Conservation (phyloP, 2,797 vertebrate genomes). For the Lophius americanus region DNA sequence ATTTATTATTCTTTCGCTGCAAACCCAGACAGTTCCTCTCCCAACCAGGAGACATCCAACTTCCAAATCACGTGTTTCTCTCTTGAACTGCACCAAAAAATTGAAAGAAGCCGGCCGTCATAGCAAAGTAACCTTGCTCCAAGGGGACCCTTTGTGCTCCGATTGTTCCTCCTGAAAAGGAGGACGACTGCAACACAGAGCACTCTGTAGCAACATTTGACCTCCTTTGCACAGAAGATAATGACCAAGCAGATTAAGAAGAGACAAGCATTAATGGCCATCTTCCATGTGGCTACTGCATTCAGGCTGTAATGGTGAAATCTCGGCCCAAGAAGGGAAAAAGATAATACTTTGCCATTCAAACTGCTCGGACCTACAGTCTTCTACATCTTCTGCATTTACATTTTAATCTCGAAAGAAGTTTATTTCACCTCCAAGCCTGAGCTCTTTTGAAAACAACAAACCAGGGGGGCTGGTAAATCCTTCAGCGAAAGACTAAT, state of each 20-base stretch:
- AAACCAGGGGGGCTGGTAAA: conserved; percentile 57
- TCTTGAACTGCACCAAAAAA: conserved; percentile 33
- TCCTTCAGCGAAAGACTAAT: conserved; percentile 58
- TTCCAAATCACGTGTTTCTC: conserved; percentile 44
- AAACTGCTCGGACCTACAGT: conserved; percentile 8
- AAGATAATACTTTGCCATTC: conserved; percentile 11
- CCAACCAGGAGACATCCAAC: conserved; percentile 52
- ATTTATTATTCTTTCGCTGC: conserved; percentile 28
- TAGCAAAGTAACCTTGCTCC: conserved; percentile 69
- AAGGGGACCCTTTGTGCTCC: conserved; percentile 71
- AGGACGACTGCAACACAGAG: conserved; percentile 48
- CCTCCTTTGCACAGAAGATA: conserved; percentile 66
- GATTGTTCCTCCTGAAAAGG: conserved; percentile 65
- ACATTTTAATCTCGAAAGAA: conserved; percentile 49
- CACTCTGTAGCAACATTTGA: conserved; percentile 62
- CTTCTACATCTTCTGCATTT: conserved; percentile 47
- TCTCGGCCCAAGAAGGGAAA: neutral
- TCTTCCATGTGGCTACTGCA: conserved; percentile 41
- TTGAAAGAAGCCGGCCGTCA: conserved; percentile 45
- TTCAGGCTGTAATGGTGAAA: conserved; percentile 66
- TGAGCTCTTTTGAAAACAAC: conserved; percentile 59
- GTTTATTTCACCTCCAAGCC: conserved; percentile 67
- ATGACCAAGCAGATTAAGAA: conserved; percentile 64
- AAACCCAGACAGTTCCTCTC: conserved; percentile 49
- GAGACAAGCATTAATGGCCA: conserved; percentile 55